Evolutionary conservation across 1,140 invertebrate genomes (phyloP).

Genomic region (Amphibalanus amphitrite): DNA sequence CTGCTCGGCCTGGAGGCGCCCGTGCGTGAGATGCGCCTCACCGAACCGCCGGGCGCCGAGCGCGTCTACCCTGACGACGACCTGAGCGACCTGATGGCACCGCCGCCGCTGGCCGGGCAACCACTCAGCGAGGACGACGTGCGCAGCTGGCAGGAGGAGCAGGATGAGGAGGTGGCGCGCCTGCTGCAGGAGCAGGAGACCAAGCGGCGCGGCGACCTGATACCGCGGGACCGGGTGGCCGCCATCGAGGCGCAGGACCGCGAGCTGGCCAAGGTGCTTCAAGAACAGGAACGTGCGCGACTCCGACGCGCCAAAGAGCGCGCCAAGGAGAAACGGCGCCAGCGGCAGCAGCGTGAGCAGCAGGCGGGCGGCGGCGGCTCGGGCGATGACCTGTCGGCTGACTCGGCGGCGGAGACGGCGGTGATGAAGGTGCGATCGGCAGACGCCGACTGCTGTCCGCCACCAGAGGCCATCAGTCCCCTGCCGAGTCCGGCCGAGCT

Average conservation of each 20-base stretch:
- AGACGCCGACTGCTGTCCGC: no score
- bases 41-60: not conserved
- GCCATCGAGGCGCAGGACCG: conserved; percentile 83
- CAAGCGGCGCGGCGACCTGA: conserved; percentile 37
- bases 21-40: not conserved
- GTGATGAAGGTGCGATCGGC: no score
- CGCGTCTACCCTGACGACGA: not conserved
- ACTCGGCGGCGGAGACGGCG: no score
- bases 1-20: conserved; percentile 1
- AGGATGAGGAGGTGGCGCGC: conserved; percentile 47
- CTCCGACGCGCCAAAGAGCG: not conserved
- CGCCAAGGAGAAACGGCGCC: not conserved
- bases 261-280: conserved; percentile 69
- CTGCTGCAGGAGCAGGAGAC: conserved; percentile 45
- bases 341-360: not conserved
- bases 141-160: conserved; percentile 37
- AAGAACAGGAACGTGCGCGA: conserved; percentile 35
- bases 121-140: conserved; percentile 25
- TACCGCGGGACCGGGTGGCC: conserved; percentile 48
- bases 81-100: conserved; percentile 18
- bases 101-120: conserved; percentile 20
- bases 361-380: no score
- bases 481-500: no score
- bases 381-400: no score
- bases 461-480: no score